Evolutionary conservation across 2,797 vertebrate species (phyloP).

Genomic region (Rhinogobio ventralis): DNA sequence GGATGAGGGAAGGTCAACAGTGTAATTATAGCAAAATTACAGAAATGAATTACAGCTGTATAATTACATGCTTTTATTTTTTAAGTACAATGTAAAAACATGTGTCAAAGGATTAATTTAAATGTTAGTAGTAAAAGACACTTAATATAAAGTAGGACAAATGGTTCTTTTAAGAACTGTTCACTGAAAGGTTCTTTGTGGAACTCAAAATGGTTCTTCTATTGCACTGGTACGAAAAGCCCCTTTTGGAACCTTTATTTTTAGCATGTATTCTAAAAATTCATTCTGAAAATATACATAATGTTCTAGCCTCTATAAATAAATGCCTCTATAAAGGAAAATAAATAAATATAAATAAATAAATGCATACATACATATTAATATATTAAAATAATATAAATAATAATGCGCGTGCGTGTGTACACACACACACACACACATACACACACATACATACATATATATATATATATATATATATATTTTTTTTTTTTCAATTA

Average conservation of each 20-base stretch:
- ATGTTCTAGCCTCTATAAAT: background rate
- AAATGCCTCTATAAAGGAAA: too few relatives aligned
- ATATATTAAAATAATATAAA: too few relatives aligned
- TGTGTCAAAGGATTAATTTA: background rate
- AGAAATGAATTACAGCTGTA: background rate
- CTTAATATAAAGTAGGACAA: too few relatives aligned
- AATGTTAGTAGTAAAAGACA: background rate
- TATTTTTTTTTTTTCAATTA: too few relatives aligned
- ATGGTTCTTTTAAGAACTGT: too few relatives aligned
- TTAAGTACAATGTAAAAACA: background rate
- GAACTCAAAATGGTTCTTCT: too few relatives aligned
- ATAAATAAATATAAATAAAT: background rate
- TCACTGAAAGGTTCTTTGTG: too few relatives aligned
- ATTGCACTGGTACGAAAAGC: too few relatives aligned
- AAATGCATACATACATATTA: too few relatives aligned
- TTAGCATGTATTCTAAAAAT: background rate
- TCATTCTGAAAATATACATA: background rate
- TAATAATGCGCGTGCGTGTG: too few relatives aligned
- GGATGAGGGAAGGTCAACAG: background rate
- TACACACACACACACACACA: too few relatives aligned
- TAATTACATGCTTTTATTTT: background rate
- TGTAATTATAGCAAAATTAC: background rate
- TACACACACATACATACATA: too few relatives aligned
- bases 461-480: background rate
- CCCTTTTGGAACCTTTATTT: background rate